phyloP scores from a whole-genome alignment of 2,888 invertebrate genomes.

The Hedychridium roseum region DNA sequence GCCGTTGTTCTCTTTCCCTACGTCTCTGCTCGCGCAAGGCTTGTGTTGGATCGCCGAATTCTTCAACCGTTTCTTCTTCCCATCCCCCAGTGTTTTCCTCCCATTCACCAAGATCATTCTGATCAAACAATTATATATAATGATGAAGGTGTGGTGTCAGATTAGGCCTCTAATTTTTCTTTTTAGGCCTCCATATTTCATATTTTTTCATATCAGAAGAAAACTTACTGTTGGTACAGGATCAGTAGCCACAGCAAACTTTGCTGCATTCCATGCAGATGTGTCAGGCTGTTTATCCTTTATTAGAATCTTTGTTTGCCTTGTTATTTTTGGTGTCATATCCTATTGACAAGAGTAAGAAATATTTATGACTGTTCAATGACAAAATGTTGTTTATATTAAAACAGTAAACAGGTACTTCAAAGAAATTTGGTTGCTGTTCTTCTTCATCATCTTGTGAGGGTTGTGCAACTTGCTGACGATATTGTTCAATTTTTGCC shows the following conservation, averaged over 20 bases:
- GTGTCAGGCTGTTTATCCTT: slow-evolving; percentile 53
- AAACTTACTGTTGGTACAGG: slow-evolving; percentile 62
- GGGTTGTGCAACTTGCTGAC: slow-evolving; percentile 66
- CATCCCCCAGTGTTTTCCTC: slow-evolving; percentile 66
- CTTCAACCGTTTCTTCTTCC: slow-evolving; percentile 63
- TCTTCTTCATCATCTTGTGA: slow-evolving; percentile 62
- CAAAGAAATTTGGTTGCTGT: slow-evolving; percentile 68
- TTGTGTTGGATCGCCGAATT: slow-evolving; percentile 50
- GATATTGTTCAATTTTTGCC: slow-evolving; percentile 72
- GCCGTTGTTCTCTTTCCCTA: slow-evolving; percentile 49
- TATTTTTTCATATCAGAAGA: not conserved
- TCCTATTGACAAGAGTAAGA: slow-evolving; percentile 60
- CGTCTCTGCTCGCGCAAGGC: slow-evolving; percentile 51
- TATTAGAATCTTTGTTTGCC: slow-evolving; percentile 68
- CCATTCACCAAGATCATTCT: slow-evolving; percentile 68
- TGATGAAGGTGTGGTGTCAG: not conserved
- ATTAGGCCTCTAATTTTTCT: not conserved
- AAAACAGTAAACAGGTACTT: slow-evolving; percentile 54
- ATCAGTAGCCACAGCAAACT: slow-evolving; percentile 65
- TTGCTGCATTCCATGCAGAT: slow-evolving; percentile 56
- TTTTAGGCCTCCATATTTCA: not conserved
- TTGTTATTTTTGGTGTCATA: slow-evolving; percentile 71
- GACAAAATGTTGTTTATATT: not conserved
- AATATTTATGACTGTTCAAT: not conserved
- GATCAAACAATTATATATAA: slow-evolving; percentile 4